Evolutionary conservation across 1,140 invertebrate species (phyloP), one percentile per base, ranked within the genome.

Genomic region (Heliconius eleuchia): DNA sequence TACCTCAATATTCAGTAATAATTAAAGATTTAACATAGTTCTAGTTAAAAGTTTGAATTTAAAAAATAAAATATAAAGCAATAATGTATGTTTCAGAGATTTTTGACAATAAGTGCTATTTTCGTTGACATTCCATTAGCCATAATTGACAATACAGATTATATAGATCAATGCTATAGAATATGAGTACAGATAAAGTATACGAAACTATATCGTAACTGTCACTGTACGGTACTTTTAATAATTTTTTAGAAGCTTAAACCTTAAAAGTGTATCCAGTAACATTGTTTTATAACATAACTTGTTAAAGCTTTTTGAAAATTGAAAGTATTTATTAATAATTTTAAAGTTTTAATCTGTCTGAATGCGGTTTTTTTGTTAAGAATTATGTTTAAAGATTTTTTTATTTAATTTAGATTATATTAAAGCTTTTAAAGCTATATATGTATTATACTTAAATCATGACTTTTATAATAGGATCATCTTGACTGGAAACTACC

Each of bases 21-120:
- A 80, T 79, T 89, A 78, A 89, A 76, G 83, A 90, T 91, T 92
- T 89, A 87, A 71, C 91, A 93, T 93, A 85, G 82, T 89, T 87
- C 66, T 74, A 75, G 23, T 77, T 79, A 72, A 57, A n/a, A 73
- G 39, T 81, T 77, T 84, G 74, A 78, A 60, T 78, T 70, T 19
- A 39, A 78, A 74, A 70, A 74, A 78, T 74, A 34, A 78, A 78
- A 74, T 74, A 70, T 74, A 19, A 74, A 78, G 55, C 39, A 78
- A 70, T 78, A 72, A 46, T 70, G 71, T 84, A 80, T 82, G 85
- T 86, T 86, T 88, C 84, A 87, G 84, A 86, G 86, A 90, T 83
- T 90, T 85, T 92, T 89, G 88, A 88, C 86, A 87, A 66, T 66
- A 66, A 11, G 60, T 91, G 39, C 82, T 84, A 87, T 90, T 86